These are phyloP conservation scores for Ficedula albicollis DNA, from an alignment of 2,797 vertebrate genomes.

Conservation along the genomic window DNA sequence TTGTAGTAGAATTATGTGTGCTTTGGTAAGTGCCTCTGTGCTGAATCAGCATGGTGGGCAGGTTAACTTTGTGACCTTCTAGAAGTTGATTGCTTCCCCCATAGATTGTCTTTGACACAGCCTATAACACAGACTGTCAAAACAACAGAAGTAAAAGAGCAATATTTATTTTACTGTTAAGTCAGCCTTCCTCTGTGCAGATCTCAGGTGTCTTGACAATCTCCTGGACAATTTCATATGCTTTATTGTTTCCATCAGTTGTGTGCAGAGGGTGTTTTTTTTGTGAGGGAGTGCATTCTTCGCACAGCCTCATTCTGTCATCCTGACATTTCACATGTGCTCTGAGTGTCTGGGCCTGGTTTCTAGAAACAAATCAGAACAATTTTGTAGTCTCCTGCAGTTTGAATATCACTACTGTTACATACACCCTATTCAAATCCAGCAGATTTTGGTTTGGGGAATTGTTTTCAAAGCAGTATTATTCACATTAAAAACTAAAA, in stretches of 20 bases:
- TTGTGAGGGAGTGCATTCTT: background rate
- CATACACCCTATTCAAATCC: background rate
- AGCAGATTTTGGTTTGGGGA: background rate
- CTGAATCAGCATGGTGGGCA: conserved; percentile 50
- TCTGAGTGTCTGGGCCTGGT: background rate
- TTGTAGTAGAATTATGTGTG: background rate
- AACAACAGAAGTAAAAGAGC: background rate
- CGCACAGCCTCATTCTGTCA: background rate
- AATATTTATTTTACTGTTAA: conserved; percentile 42
- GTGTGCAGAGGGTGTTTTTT: background rate
- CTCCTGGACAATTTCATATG: background rate
- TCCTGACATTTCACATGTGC: background rate
- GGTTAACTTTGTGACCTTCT: conserved; percentile 66
- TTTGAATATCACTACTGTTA: background rate
- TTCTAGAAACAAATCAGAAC: background rate
- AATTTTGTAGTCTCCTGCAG: background rate
- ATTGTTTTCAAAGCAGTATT: background rate
- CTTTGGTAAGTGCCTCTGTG: conserved; percentile 47
- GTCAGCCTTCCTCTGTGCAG: background rate
- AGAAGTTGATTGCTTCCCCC: conserved; percentile 18
- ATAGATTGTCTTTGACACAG: conserved; percentile 54
- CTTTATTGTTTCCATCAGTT: background rate
- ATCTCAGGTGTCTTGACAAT: background rate
- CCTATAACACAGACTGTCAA: conserved; percentile 29
- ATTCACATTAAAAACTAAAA: background rate